Evolutionary conservation across 2,797 vertebrate genomes (phyloP).

Genomic region (Channallabes apus): DNA sequence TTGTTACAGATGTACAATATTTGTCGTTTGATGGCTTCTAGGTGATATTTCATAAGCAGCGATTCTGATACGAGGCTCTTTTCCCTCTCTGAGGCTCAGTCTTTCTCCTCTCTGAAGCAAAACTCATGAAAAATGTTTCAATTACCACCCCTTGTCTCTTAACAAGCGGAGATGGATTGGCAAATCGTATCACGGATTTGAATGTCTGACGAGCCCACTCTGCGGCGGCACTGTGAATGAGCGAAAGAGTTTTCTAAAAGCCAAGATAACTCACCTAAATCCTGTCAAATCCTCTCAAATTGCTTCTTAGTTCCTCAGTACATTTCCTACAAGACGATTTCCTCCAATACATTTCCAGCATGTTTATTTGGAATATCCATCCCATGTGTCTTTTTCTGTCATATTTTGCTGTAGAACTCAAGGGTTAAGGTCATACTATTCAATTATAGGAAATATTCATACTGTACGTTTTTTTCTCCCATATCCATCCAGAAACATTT

Average conservation of each 20-base stretch:
- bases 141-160: slow-evolving; percentile 36
- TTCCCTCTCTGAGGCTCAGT: background rate
- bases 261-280: slow-evolving; percentile 38
- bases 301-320: slow-evolving; percentile 51
- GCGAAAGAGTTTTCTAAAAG: slow-evolving; percentile 37
- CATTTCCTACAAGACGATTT: slow-evolving; percentile 34
- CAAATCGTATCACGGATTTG: slow-evolving; percentile 43
- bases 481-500: background rate
- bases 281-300: slow-evolving; percentile 51
- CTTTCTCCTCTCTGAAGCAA: slow-evolving; percentile 20
- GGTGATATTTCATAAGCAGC: slow-evolving; percentile 15
- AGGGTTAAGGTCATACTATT: slow-evolving; percentile 13
- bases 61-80: slow-evolving; percentile 17
- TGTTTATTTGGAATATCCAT: slow-evolving; percentile 33
- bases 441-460: background rate
- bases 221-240: slow-evolving; percentile 23
- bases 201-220: slow-evolving; percentile 37
- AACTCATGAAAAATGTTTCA: slow-evolving; percentile 47
- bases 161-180: slow-evolving; percentile 36
- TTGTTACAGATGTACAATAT: slow-evolving; percentile 23
- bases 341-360: background rate
- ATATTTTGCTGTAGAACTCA: background rate
- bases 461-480: background rate
- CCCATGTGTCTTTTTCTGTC: slow-evolving; percentile 14
- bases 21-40: slow-evolving; percentile 4